Base-by-base conservation (phyloP, 2,888 invertebrate genomes). In the Esperia sulphurella region DNA sequence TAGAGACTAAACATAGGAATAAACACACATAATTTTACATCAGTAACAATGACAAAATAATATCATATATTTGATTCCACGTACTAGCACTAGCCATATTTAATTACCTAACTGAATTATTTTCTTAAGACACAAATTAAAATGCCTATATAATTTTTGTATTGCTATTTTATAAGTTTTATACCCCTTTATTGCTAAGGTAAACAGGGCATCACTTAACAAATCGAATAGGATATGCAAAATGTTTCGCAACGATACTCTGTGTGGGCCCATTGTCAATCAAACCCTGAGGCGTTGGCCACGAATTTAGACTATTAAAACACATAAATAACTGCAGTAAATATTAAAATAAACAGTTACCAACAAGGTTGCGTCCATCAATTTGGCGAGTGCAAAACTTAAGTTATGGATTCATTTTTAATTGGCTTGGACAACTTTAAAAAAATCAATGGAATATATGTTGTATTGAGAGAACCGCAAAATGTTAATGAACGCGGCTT, bases 301-400 rank as follows among this genome's bases (percentile, higher is more conserved):
- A 49, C 49, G 38, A 35, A 37, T 46, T 42, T 38, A 43, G 9
- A 14, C 39, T 31, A 62, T 61, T 55, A 63, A 54, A 65, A 61
- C 53, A 58, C 59, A 60, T 59, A 63, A 59, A 64, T 67, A 61
- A 58, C 60, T 58, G 55, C 49, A 55, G 52, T 51, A 57, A 65
- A 63, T 65, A 59, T 61, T 61, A 61, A 66, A 68, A 65, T 62
- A 64, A 66, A 60, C 58, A 68, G 59, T 52, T 48, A 53, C 58
- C 41, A 37, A 51, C 68, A 71, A 76, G 77, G 75, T 64, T 61
- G 56, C 58, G 61, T 58, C 57, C 62, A 55, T 62, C 58, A 57
- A 54, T 54, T 54, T 56, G 50, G 57, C 57, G 48, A 63, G 54
- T 55, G 63, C 56, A 55, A 64, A 56, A 55, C 59, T 60, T 48